Evolutionary conservation across 2,113 vertebrate species (phyloP).

Genomic region (Lathamus discolor): DNA sequence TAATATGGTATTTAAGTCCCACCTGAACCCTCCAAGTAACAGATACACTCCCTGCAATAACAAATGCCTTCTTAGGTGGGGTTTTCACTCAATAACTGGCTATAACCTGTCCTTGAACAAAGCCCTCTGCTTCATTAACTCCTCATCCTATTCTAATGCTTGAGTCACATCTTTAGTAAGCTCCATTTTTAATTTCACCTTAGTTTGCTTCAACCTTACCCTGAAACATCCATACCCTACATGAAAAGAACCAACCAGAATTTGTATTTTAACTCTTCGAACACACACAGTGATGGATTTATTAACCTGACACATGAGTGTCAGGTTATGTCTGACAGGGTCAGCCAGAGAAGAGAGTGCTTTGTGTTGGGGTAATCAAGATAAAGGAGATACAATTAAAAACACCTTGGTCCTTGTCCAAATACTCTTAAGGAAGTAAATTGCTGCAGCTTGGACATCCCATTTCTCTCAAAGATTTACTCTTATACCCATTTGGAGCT

Average conservation of each 20-base stretch:
- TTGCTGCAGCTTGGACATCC: not conserved
- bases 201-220: not conserved
- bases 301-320: rapidly evolving
- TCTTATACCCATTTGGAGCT: not conserved
- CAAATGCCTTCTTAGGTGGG: not conserved
- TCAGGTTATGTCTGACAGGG: not conserved
- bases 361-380: not conserved
- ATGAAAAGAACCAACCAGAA: not conserved
- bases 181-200: not conserved
- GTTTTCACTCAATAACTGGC: not conserved
- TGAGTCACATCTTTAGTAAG: not conserved
- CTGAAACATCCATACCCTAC: not conserved
- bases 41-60: not conserved
- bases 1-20: not conserved
- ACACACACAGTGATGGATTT: not conserved
- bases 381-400: not conserved
- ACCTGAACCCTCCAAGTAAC: not conserved
- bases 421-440: not conserved
- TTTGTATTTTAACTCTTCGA: not conserved
- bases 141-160: not conserved
- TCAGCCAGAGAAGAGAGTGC: not conserved
- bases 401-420: not conserved
- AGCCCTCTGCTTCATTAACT: not conserved
- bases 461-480: not conserved
- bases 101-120: not conserved